Evolutionary conservation across 2,888 invertebrate genomes (phyloP).

Genomic region (Synanthedon vespiformis): DNA sequence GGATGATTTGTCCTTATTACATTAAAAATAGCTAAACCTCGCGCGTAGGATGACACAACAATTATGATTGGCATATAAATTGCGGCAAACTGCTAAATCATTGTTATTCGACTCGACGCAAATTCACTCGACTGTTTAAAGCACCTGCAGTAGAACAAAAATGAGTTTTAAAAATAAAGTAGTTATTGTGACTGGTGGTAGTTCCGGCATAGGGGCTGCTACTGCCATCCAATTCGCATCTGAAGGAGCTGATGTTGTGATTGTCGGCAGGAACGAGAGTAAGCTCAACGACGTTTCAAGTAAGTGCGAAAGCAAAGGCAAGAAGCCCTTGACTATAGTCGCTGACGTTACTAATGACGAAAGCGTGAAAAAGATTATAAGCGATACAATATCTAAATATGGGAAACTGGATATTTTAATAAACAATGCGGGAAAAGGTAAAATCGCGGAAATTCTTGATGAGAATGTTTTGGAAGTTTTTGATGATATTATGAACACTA

Average conservation of each 20-base stretch:
- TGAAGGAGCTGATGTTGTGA: conserved; percentile 29
- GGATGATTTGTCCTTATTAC: too few species aligned
- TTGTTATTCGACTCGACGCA: too few species aligned
- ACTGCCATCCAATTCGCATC: conserved; percentile 25
- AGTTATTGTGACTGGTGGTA: conserved; percentile 40
- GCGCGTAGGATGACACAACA: too few species aligned
- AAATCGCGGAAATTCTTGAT: conserved; percentile 7
- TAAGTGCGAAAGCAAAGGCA: conserved; percentile 19
- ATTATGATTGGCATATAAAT: too few species aligned
- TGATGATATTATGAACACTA: conserved; percentile 24
- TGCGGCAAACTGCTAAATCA: too few species aligned
- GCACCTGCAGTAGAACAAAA: background rate
- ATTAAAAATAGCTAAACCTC: too few species aligned
- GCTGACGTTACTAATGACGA: conserved; percentile 22
- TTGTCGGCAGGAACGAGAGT: conserved; percentile 36
- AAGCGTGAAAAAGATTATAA: conserved; percentile 14
- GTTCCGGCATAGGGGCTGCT: conserved; percentile 39
- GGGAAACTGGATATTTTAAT: conserved; percentile 25
- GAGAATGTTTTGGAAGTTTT: conserved; percentile 13
- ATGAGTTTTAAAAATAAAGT: conserved; percentile 38
- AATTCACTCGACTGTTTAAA: too few species aligned
- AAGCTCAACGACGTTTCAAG: conserved; percentile 24
- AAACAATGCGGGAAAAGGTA: conserved; percentile 24
- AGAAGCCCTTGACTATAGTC: conserved; percentile 13
- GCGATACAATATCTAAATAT: conserved; percentile 17